phyloP scores from a whole-genome alignment of 2,113 vertebrate species.

The Cyphomyrus plagiostoma region DNA sequence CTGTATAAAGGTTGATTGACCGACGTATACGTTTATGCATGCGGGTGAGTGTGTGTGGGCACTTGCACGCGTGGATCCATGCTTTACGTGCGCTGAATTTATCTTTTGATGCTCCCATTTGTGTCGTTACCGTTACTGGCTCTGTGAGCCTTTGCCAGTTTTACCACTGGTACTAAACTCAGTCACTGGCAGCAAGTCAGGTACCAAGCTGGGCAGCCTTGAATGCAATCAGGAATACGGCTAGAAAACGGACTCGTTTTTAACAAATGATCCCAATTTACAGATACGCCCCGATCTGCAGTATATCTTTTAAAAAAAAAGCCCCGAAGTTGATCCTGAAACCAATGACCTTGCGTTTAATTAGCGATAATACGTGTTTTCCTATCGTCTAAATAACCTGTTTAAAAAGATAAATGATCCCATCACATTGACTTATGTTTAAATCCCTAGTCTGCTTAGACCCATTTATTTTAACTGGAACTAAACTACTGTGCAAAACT shows the following conservation, averaged over 20 bases:
- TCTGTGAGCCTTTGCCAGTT: neutral
- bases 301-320: neutral
- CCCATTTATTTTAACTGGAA: neutral
- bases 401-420: neutral
- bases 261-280: neutral
- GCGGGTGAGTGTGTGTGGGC: neutral
- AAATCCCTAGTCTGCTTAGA: neutral
- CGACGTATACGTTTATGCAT: neutral
- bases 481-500: neutral
- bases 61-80: neutral
- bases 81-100: neutral
- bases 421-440: neutral
- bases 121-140: neutral
- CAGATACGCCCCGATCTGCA: neutral
- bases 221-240: neutral
- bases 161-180: neutral
- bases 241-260: neutral
- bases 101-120: neutral
- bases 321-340: neutral
- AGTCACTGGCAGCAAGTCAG: neutral
- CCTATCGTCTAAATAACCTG: neutral
- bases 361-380: constrained; percentile 7
- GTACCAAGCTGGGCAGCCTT: neutral
- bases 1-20: neutral
- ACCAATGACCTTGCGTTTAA: neutral